Conservation (phyloP, 2,113 vertebrate genomes). For the Solea senegalensis region DNA sequence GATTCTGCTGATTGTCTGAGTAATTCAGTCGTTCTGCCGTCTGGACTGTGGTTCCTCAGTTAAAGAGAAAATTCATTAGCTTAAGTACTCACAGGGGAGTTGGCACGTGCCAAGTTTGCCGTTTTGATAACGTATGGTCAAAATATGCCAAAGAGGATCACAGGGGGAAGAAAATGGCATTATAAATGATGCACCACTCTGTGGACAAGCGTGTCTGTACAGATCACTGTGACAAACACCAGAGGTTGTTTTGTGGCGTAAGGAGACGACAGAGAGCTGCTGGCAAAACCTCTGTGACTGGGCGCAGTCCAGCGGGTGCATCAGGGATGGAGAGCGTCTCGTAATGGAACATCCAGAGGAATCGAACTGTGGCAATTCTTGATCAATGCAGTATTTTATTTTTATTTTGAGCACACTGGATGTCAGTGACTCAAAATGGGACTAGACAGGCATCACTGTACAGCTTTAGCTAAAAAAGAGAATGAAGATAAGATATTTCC, state of each 20-base stretch:
- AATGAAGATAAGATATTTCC: constrained; percentile 37
- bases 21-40: constrained; percentile 43
- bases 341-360: constrained; percentile 14
- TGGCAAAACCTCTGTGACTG: constrained; percentile 71
- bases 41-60: constrained; percentile 52
- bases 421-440: not conserved
- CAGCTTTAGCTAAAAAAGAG: constrained; percentile 3
- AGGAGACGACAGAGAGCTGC: constrained; percentile 48
- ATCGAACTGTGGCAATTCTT: not conserved
- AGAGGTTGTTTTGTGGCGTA: constrained; percentile 24
- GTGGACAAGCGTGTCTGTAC: not conserved
- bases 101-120: constrained; percentile 36
- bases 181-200: constrained; percentile 4
- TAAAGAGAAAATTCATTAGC: constrained; percentile 70
- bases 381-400: constrained; percentile 3
- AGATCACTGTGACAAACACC: not conserved
- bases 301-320: constrained; percentile 60
- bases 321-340: constrained; percentile 51
- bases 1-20: constrained; percentile 38
- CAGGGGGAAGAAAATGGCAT: not conserved
- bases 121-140: constrained; percentile 48
- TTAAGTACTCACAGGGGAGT: constrained; percentile 62
- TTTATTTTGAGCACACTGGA: constrained; percentile 1
- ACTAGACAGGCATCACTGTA: not conserved
- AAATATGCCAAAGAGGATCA: constrained; percentile 43